Percentiles rank a stretch among this genome's conserved stretches.
These are phyloP conservation scores for Disparrhopalites patrizii DNA, from an alignment of 2,888 invertebrate species.

Conservation along the genomic window DNA sequence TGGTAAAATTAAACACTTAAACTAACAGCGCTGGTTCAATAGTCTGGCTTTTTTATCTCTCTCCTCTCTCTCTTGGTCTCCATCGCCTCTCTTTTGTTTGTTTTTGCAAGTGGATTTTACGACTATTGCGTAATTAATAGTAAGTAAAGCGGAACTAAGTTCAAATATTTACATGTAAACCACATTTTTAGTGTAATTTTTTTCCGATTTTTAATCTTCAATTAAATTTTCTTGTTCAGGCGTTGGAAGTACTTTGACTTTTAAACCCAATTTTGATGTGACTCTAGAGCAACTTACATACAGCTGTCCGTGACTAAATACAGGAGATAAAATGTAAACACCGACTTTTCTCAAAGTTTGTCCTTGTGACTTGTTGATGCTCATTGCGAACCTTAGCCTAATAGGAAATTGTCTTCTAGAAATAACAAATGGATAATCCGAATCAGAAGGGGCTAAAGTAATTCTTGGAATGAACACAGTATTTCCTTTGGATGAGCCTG, in stretches of 20 bases:
- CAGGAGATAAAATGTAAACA: constrained; percentile 33
- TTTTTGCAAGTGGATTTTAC: too few relatives aligned
- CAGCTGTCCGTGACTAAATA: constrained; percentile 37
- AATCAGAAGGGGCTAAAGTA: constrained; percentile 6
- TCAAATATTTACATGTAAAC: not conserved
- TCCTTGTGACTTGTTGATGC: constrained; percentile 50
- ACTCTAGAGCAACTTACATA: constrained; percentile 36
- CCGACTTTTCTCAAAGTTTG: constrained; percentile 47
- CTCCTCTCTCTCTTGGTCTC: too few relatives aligned
- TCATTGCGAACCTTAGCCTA: constrained; percentile 47
- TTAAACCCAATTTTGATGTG: not conserved
- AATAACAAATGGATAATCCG: constrained; percentile 39
- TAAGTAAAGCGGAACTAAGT: too few relatives aligned
- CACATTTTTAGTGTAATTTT: not conserved
- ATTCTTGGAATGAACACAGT: constrained; percentile 40
- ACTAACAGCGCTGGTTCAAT: too few relatives aligned
- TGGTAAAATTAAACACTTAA: too few relatives aligned
- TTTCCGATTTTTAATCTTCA: not conserved
- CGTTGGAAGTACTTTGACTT: not conserved
- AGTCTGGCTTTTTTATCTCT: too few relatives aligned
- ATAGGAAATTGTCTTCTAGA: constrained; percentile 48
- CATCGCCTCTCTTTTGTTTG: too few relatives aligned
- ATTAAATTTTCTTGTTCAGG: not conserved
- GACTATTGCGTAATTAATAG: too few relatives aligned
- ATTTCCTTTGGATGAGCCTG: not conserved